These are phyloP conservation scores for Eledona agricola DNA, from an alignment of 2,888 invertebrate species.

Conservation along the genomic window DNA sequence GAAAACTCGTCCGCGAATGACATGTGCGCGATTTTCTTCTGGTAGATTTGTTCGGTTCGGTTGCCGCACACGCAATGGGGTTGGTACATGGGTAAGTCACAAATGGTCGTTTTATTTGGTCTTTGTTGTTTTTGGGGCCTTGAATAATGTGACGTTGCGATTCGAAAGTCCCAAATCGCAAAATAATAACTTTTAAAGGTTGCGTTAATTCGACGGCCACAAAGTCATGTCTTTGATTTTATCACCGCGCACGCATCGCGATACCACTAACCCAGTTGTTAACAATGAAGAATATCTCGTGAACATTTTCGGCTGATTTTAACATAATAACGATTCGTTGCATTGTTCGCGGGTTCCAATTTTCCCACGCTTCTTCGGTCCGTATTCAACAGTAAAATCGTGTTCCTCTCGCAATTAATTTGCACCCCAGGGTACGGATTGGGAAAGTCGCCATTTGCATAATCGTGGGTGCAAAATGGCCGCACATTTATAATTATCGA, in stretches of 20 bases:
- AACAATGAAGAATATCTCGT: slow-evolving; percentile 1
- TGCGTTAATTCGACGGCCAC: no score
- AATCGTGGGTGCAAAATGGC: slow-evolving; percentile 29
- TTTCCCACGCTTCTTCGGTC: slow-evolving; percentile 9
- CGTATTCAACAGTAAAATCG: slow-evolving; percentile 14
- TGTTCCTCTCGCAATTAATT: slow-evolving; percentile 23
- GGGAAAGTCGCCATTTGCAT: slow-evolving; percentile 32
- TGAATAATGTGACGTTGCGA: not conserved
- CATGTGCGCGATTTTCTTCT: slow-evolving; percentile 17
- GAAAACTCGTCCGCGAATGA: no score
- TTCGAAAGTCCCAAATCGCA: slow-evolving; percentile 4
- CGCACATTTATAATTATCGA: no score
- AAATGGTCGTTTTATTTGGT: no score
- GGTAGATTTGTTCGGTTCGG: slow-evolving; percentile 5
- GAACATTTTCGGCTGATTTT: not conserved
- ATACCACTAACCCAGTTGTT: slow-evolving; percentile 4
- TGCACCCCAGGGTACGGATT: slow-evolving; percentile 20
- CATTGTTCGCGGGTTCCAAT: not conserved
- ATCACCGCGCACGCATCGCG: not conserved
- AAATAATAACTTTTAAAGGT: slow-evolving; percentile 3
- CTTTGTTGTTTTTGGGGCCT: slow-evolving; percentile 2
- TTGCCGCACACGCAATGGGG: slow-evolving; percentile 18
- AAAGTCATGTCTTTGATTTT: not conserved
- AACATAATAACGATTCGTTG: not conserved
- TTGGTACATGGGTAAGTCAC: slow-evolving; percentile 2